Evolutionary conservation across 2,797 vertebrate species (phyloP).

Genomic region (Helarctos malayanus): DNA sequence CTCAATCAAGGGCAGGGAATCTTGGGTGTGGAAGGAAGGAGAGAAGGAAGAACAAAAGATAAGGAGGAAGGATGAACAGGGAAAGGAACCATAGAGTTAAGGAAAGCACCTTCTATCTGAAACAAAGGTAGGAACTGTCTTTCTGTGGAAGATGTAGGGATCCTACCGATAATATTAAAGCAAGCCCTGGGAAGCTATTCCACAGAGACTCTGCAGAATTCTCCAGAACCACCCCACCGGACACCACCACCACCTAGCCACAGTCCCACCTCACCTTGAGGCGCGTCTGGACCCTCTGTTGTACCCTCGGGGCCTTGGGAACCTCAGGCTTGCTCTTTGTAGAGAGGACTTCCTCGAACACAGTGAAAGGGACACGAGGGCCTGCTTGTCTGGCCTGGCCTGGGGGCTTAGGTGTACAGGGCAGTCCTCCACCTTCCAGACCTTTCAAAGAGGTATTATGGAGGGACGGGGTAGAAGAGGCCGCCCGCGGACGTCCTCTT

Average conservation of each 20-base stretch:
- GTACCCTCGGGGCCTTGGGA: conserved; percentile 91
- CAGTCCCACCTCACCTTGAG: conserved; percentile 90
- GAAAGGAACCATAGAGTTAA: not conserved
- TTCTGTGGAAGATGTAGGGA: not conserved
- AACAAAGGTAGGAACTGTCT: not conserved
- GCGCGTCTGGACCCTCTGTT: conserved; percentile 89
- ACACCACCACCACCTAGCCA: not conserved
- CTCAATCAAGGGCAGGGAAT: not conserved
- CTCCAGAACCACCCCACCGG: not conserved
- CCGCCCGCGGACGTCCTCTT: conserved; percentile 33
- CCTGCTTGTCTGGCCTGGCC: conserved; percentile 79
- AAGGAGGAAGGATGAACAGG: not conserved
- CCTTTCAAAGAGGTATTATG: conserved; percentile 60
- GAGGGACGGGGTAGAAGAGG: not conserved
- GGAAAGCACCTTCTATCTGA: not conserved
- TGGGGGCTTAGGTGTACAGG: conserved; percentile 88
- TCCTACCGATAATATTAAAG: not conserved
- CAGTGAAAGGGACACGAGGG: conserved; percentile 89
- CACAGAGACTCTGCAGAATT: not conserved
- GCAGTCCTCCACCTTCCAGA: conserved; percentile 7
- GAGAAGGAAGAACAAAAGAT: not conserved
- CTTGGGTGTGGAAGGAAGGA: not conserved
- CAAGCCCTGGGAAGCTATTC: not conserved
- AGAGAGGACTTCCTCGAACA: conserved; percentile 92
- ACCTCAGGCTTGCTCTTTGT: conserved; percentile 86